Evolutionary conservation across 2,113 vertebrate genomes (phyloP), one percentile per base, ranked within the genome.

Genomic region (Nycticryphes semicollaris): DNA sequence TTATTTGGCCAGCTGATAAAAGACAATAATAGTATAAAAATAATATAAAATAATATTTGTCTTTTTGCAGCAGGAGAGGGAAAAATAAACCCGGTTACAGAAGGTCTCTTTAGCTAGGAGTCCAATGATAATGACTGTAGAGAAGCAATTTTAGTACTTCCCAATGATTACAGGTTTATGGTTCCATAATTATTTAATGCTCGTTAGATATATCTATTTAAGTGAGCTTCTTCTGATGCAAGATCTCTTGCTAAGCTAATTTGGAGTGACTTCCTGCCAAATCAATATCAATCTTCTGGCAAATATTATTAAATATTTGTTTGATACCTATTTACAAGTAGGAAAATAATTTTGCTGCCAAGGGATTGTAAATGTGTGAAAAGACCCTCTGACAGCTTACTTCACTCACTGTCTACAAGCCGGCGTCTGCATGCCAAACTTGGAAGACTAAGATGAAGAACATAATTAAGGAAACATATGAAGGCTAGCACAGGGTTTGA

Each of bases 391-490:
- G 98, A 98, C 98, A 98, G 98, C 97, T 93, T 97, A 95, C 98
- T 98, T 99, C 98, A 98, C 96, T 98, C 98, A 98, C 97, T 98
- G 98, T 98, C 98, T 98, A 57, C 92, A 53, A 97, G 86, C 93
- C 41, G 10, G 97, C 83, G 89, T 94, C 97, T 97, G 97, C 95
- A 89, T 96, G 98, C 98, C 98, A 95, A 98, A 98, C 97, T 98
- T 96, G 95, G 97, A 96, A 98, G 99, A 99, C 99, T 98, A 99
- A 99, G 99, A 99, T 98, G 98, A 99, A 99, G 98, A 98, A 99
- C 98, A 98, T 99, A 99, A 99, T 99, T 99, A 99, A 99, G 98
- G 98, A 99, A 99, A 99, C 98, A 98, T 99, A 99, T 99, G 99
- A 99, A 99, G 98, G 98, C 98, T 97, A 96, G 98, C 96, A 64